These are phyloP conservation scores for Steinernema carpocapsae DNA, from an alignment of 2,888 invertebrate species.

Conservation along the genomic window DNA sequence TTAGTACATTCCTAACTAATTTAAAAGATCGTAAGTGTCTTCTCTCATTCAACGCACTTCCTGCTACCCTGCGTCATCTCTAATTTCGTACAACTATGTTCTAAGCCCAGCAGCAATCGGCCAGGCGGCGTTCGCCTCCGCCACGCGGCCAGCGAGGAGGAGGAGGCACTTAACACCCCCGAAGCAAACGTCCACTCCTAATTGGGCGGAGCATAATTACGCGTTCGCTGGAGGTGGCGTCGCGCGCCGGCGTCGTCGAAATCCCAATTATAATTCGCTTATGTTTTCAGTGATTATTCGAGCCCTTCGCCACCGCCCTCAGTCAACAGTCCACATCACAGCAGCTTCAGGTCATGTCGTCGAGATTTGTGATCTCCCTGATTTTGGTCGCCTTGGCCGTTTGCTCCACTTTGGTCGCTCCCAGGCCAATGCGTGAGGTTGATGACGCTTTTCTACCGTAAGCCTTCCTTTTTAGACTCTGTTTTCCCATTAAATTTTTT, in stretches of 20 bases:
- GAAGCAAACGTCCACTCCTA: no score
- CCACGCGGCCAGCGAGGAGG: no score
- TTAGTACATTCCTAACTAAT: no score
- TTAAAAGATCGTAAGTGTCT: no score
- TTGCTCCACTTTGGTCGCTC: neutral
- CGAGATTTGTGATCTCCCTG: neutral
- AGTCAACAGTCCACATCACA: neutral
- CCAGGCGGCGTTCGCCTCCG: no score
- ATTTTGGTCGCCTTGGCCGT: neutral
- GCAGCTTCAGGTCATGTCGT: neutral
- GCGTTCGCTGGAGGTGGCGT: neutral
- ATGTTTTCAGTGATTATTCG: slow-evolving; percentile 10
- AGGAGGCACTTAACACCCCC: slow-evolving; percentile 10
- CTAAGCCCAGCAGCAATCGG: no score
- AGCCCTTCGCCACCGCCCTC: neutral
- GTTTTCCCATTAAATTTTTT: neutral
- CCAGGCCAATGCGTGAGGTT: neutral
- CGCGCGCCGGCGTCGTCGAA: neutral
- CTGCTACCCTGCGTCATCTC: no score
- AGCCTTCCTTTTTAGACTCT: neutral
- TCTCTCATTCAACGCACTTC: no score
- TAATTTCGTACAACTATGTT: no score
- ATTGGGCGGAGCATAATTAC: slow-evolving; percentile 1
- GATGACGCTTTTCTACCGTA: slow-evolving; percentile 2
- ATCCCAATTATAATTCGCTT: neutral